Base-by-base conservation (phyloP, 2,113 vertebrate genomes). In the Eurypyga helias region DNA sequence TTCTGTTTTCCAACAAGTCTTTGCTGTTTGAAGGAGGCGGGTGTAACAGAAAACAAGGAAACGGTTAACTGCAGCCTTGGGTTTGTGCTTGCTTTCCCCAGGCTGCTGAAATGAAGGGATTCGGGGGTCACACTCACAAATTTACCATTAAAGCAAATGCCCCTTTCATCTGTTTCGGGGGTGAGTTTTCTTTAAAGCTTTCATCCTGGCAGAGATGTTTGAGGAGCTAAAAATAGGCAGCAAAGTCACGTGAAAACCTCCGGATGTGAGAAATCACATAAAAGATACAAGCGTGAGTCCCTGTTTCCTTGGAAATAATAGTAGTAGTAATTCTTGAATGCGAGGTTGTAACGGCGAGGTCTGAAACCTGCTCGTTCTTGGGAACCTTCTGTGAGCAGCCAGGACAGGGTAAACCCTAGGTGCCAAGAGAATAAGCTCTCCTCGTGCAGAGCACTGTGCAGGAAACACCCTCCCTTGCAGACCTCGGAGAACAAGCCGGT, bases 291-390 rank as follows among this genome's bases (percentile, higher is more conserved):
- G 94, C 3, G 7, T 73, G 89, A 93, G 96, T 91, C 93, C 89
- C 93, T 28, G 97, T 98, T 98, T 97, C 97, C 97, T 98, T 98
- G 97, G 97, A 98, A 98, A 98, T 98, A 96, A 87, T 95, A 97
- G 95, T 97, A 97, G 96, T 97, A 98, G 96, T 97, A 97, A 97
- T 95, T 97, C 94, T 77, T 91, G 95, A 89, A 91, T 21, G 62
- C 8, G 79, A 91, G 83, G 75, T 81, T 90, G 89, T 55, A 79
- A 79, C 10, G 71, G 87, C 3, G 13, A 91, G 94, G 69, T 80
- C 91, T 91, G 93, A 90, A 97, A 89, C 48, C 0, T 4, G 73
- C 78, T 87, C 61, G 84, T 77, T 95, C 96, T 82, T 86, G 24
- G 38, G 43, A 94, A 57, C 16, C 48, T 54, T 45, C 70, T 16